These are phyloP conservation scores for Alethe diademata DNA, from an alignment of 2,113 vertebrate species.

Conservation along the genomic window DNA sequence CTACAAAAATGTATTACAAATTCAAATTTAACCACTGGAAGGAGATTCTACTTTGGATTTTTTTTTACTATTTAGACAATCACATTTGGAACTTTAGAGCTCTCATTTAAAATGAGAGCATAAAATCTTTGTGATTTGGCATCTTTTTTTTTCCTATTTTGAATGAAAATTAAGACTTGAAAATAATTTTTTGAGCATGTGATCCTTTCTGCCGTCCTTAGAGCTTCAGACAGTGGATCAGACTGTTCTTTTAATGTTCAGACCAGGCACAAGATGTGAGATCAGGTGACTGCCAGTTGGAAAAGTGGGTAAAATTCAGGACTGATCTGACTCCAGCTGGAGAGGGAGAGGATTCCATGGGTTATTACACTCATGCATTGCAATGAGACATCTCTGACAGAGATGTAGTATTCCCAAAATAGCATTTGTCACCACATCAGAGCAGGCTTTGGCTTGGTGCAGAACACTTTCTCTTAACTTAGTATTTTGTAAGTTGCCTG, in stretches of 20 bases:
- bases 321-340: neutral
- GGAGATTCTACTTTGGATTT: neutral
- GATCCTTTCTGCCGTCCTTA: neutral
- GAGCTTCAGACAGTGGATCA: neutral
- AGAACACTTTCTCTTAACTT: neutral
- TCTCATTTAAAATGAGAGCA: neutral
- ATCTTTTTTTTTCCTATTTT: neutral
- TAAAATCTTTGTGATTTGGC: neutral
- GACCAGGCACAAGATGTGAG: neutral
- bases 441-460: neutral
- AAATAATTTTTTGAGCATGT: neutral
- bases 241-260: neutral
- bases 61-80: neutral
- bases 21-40: neutral
- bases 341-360: neutral
- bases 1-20: neutral
- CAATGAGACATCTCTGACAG: neutral
- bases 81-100: neutral
- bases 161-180: neutral
- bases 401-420: neutral
- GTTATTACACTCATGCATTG: neutral
- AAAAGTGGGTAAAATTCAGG: neutral
- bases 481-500: neutral
- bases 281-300: neutral
- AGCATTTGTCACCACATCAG: neutral